Percentiles rank a stretch among this genome's conserved stretches.
These are phyloP conservation scores for Atractosteus spatula DNA, from an alignment of 2,113 vertebrate genomes.

Conservation along the genomic window DNA sequence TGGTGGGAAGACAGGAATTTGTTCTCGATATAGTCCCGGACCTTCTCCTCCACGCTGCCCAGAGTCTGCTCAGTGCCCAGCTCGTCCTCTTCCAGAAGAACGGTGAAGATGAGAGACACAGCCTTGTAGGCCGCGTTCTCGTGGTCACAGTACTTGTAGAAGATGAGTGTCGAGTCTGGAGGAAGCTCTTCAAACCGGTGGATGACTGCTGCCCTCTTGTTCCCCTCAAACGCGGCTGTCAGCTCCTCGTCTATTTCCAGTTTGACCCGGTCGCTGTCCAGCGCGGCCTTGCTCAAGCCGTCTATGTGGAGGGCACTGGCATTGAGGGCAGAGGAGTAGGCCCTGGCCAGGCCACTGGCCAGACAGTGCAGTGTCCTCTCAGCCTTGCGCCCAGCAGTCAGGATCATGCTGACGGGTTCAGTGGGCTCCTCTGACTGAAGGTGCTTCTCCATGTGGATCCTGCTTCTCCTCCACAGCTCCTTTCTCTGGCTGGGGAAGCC, in stretches of 20 bases:
- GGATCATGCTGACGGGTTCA: slow-evolving; percentile 63
- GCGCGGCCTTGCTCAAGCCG: slow-evolving; percentile 27
- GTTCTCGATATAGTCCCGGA: slow-evolving; percentile 66
- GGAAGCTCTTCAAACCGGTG: slow-evolving; percentile 69
- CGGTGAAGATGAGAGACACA: slow-evolving; percentile 65
- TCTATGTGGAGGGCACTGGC: slow-evolving; percentile 47
- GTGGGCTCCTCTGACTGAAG: slow-evolving; percentile 52
- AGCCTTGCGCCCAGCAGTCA: slow-evolving; percentile 49
- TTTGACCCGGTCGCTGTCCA: slow-evolving; percentile 60
- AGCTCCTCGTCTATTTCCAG: slow-evolving; percentile 58
- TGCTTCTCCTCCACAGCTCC: slow-evolving; percentile 62
- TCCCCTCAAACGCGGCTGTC: slow-evolving; percentile 48
- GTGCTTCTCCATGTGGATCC: slow-evolving; percentile 64
- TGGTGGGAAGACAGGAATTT: slow-evolving; percentile 46
- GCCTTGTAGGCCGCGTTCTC: slow-evolving; percentile 71
- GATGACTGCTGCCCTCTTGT: slow-evolving; percentile 59
- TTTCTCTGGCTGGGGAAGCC: slow-evolving; percentile 63
- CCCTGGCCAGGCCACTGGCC: slow-evolving; percentile 46
- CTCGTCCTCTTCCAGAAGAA: slow-evolving; percentile 62
- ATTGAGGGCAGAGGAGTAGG: slow-evolving; percentile 49
- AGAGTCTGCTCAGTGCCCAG: slow-evolving; percentile 46
- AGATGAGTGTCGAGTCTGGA: slow-evolving; percentile 66
- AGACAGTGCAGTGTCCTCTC: slow-evolving; percentile 64
- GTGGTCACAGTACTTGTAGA: slow-evolving; percentile 78
- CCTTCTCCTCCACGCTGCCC: slow-evolving; percentile 61